Evolutionary conservation across 2,888 invertebrate species (phyloP).

Genomic region (Automeris io): DNA sequence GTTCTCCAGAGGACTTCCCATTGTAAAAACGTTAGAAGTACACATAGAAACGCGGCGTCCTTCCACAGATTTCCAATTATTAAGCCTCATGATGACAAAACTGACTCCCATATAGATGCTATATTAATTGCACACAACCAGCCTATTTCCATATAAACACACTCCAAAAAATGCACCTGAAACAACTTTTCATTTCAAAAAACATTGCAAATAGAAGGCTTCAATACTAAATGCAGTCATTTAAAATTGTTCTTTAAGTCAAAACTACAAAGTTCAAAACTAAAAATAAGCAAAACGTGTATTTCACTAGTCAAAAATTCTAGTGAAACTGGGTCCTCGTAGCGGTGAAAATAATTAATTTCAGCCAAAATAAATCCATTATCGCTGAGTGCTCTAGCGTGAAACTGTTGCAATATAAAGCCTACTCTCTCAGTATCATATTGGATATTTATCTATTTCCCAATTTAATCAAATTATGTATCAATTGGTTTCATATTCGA

Average conservation of each 20-base stretch:
- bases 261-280: conserved; percentile 17
- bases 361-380: conserved; percentile 53
- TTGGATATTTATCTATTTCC: too few species aligned
- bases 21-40: too few species aligned
- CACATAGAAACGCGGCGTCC: too few species aligned
- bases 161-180: not conserved
- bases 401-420: conserved; percentile 46
- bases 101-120: too few species aligned
- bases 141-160: too few species aligned
- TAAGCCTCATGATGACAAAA: too few species aligned
- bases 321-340: conserved; percentile 32
- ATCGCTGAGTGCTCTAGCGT: conserved; percentile 42
- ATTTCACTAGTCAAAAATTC: conserved; percentile 52
- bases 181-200: not conserved
- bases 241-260: conserved; percentile 15
- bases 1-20: too few species aligned
- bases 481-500: too few species aligned
- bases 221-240: conserved; percentile 5
- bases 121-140: too few species aligned
- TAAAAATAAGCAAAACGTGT: conserved; percentile 16
- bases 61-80: too few species aligned
- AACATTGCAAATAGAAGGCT: not conserved
- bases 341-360: conserved; percentile 58
- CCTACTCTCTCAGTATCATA: conserved; percentile 19
- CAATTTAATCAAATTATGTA: too few species aligned